phyloP scores from a whole-genome alignment of 2,888 invertebrate species.

The Alcis repandata region DNA sequence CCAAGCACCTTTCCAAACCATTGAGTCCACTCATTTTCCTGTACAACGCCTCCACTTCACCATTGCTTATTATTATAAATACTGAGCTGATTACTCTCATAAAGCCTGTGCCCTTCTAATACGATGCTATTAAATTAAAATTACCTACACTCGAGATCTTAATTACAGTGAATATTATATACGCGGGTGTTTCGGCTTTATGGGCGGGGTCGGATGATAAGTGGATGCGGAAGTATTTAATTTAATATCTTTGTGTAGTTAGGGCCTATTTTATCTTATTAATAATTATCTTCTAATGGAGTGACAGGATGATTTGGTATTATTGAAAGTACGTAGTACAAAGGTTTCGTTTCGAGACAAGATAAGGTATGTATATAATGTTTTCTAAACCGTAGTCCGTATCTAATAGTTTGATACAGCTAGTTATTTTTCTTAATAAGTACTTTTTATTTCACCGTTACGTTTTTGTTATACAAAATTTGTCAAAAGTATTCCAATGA shows the following conservation, averaged over 20 bases:
- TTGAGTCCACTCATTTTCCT: slow-evolving; percentile 65
- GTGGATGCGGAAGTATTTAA: slow-evolving; percentile 28
- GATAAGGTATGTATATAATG: too few relatives aligned
- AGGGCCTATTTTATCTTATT: slow-evolving; percentile 6
- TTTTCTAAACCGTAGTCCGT: too few relatives aligned
- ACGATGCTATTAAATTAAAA: slow-evolving; percentile 48
- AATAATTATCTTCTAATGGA: neutral
- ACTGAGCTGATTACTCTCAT: slow-evolving; percentile 62
- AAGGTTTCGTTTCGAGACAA: too few relatives aligned
- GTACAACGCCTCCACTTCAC: slow-evolving; percentile 59
- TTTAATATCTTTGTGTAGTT: slow-evolving; percentile 25
- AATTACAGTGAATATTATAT: slow-evolving; percentile 37
- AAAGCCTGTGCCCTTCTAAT: slow-evolving; percentile 54
- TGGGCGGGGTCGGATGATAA: slow-evolving; percentile 27
- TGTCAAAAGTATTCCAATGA: too few relatives aligned
- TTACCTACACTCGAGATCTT: slow-evolving; percentile 39
- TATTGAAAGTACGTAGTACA: neutral
- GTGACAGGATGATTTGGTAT: neutral
- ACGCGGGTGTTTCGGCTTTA: slow-evolving; percentile 29
- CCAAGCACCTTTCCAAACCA: slow-evolving; percentile 58
- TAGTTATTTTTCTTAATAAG: too few relatives aligned
- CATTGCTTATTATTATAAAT: slow-evolving; percentile 58
- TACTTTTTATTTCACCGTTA: too few relatives aligned
- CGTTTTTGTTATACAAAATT: too few relatives aligned
- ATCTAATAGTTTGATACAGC: too few relatives aligned